Evolutionary conservation across 2,888 invertebrate species (phyloP), one percentile per base, ranked within the genome.

Genomic region (Neoascia interrupta): DNA sequence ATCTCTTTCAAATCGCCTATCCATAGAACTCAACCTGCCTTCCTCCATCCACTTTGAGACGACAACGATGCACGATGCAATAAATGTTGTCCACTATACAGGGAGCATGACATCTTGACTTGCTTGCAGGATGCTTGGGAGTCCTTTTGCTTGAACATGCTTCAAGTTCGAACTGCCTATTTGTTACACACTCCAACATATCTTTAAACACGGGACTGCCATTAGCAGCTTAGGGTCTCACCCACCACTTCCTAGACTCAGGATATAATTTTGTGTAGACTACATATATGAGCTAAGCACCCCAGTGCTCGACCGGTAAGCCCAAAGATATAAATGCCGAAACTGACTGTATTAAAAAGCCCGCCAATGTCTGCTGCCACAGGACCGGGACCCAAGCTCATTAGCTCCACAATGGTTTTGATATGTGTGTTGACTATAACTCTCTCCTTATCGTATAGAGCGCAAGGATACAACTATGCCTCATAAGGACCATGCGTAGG

Each of bases 381-480:
- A n/a, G n/a, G n/a, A n/a, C n/a, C n/a, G n/a, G n/a, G n/a, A n/a
- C n/a, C n/a, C n/a, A n/a, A n/a, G n/a, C n/a, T n/a, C n/a, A n/a
- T n/a, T n/a, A n/a, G n/a, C n/a, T n/a, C n/a, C n/a, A n/a, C n/a
- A n/a, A n/a, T n/a, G n/a, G n/a, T n/a, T n/a, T n/a, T n/a, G n/a
- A 53, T 8, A 26, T 54, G 11, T 1, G 39, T 11, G 1, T 39
- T 16, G 11, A 16, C 26, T n/a, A 39, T 26, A 5, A 54, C 19
- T 37, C 39, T 39, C 19, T 39, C 37, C 28, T 39, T 39, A 16
- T 54, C 11, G 4, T 54, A 37, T 37, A 53, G 37, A n/a, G 11
- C 31, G n/a, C 31, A 34, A 13, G 37, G 15, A 23, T 37, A 15
- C 4, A 5, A 2, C 53, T 37, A 53, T 0, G 54, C 54, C 4